Percentiles rank a stretch among this genome's conserved stretches.
phyloP scores from a whole-genome alignment of 2,888 invertebrate genomes.

The Stegana nigrithorax region DNA sequence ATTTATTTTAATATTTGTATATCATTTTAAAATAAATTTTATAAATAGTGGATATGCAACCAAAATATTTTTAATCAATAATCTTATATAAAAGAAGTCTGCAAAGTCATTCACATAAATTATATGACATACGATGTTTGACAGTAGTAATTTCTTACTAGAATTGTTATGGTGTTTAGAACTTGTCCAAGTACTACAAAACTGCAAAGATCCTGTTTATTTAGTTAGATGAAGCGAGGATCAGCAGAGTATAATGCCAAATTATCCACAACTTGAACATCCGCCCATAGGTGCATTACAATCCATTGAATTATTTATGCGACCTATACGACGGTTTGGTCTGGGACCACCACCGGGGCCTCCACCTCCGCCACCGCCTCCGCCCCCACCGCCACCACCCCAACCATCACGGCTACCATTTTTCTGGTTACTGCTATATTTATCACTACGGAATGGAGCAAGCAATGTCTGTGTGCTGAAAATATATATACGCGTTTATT shows the following conservation, averaged over 20 bases:
- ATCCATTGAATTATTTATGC: conserved; percentile 35
- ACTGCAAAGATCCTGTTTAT: no score
- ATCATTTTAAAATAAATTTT: no score
- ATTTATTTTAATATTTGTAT: no score
- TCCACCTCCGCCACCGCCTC: conserved; percentile 43
- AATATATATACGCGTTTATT: neutral
- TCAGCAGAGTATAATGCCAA: conserved; percentile 41
- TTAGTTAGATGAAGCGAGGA: conserved; percentile 11
- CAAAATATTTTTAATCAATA: no score
- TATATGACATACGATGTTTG: no score
- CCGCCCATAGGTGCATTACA: conserved; percentile 29
- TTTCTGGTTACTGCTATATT: conserved; percentile 31
- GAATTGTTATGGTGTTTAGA: no score
- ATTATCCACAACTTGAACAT: no score
- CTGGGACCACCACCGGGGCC: conserved; percentile 46
- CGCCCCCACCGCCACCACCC: conserved; percentile 31
- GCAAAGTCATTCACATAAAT: no score
- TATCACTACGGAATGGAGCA: conserved; percentile 46
- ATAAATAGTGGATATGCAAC: no score
- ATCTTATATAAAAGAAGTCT: no score
- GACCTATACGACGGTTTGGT: conserved; percentile 50
- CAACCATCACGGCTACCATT: conserved; percentile 32
- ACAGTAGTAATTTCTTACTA: no score
- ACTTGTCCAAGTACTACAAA: no score
- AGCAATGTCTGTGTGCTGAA: conserved; percentile 50